Conservation (phyloP, 2,797 vertebrate species). For the Chromis chromis region DNA sequence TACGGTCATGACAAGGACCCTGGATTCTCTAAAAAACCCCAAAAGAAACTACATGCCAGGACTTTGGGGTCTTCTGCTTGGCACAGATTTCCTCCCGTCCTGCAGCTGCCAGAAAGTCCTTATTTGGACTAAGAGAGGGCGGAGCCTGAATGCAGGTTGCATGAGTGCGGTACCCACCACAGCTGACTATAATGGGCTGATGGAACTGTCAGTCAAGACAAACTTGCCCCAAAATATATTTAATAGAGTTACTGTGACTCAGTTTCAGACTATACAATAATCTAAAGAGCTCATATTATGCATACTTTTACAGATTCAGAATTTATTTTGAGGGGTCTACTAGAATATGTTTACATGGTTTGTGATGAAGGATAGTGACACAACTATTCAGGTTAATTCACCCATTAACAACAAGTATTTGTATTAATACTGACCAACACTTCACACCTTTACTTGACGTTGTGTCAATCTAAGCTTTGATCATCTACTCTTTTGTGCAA, state of each 20-base stretch:
- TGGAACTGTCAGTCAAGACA: not conserved
- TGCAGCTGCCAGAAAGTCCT: not conserved
- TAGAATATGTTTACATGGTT: too few relatives aligned
- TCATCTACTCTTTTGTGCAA: too few relatives aligned
- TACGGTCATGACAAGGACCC: not conserved
- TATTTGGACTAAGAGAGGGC: constrained; percentile 5
- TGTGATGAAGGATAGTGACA: not conserved
- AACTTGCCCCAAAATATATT: not conserved
- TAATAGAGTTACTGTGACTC: not conserved
- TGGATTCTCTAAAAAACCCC: not conserved
- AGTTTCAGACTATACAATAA: not conserved
- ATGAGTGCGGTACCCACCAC: not conserved
- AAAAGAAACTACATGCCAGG: too few relatives aligned
- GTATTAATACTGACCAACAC: too few relatives aligned
- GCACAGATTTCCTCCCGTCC: not conserved
- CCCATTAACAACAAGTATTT: not conserved
- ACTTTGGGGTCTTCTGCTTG: not conserved
- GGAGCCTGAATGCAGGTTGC: not conserved
- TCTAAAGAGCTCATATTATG: too few relatives aligned
- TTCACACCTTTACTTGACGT: too few relatives aligned
- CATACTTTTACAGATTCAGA: too few relatives aligned
- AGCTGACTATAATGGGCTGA: not conserved
- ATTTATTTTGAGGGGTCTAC: too few relatives aligned
- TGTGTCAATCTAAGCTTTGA: too few relatives aligned
- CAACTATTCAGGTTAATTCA: not conserved